phyloP scores from a whole-genome alignment of 2,797 vertebrate species.

The Lagodon rhomboides region DNA sequence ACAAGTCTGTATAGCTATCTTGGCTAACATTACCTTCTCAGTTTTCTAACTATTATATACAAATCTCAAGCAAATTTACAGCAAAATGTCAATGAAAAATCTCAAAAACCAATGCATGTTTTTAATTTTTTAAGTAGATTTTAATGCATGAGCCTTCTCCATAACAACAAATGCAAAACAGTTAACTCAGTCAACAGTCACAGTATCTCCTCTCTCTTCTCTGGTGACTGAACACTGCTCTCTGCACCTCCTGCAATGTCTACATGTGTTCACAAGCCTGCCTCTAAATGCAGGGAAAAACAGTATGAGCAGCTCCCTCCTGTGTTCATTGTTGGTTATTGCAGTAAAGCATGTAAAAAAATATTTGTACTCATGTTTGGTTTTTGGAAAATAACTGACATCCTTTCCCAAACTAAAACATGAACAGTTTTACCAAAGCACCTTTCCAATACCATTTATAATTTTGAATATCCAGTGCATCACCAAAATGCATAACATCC shows the following conservation, averaged over 20 bases:
- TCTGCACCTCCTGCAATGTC: background rate
- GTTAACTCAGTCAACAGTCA: background rate
- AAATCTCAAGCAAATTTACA: background rate
- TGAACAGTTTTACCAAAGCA: background rate
- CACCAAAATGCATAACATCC: background rate
- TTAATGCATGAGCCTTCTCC: constrained; percentile 18
- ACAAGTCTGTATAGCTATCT: background rate
- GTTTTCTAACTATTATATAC: no score
- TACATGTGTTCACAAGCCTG: background rate
- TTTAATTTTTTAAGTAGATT: constrained; percentile 1
- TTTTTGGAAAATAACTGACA: no score
- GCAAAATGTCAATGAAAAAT: no score
- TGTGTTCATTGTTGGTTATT: constrained; percentile 15
- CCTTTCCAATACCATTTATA: background rate
- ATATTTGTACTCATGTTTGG: no score
- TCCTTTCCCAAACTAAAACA: background rate
- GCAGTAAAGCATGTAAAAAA: background rate
- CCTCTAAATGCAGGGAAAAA: background rate
- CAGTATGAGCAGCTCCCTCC: background rate
- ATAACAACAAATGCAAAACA: constrained; percentile 11
- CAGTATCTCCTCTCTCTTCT: background rate
- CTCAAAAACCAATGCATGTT: background rate
- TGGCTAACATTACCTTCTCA: background rate
- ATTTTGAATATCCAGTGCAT: background rate
- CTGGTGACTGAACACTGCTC: background rate